Evolutionary conservation across 2,113 vertebrate genomes (phyloP).

Genomic region (Nannobrachium achirus): DNA sequence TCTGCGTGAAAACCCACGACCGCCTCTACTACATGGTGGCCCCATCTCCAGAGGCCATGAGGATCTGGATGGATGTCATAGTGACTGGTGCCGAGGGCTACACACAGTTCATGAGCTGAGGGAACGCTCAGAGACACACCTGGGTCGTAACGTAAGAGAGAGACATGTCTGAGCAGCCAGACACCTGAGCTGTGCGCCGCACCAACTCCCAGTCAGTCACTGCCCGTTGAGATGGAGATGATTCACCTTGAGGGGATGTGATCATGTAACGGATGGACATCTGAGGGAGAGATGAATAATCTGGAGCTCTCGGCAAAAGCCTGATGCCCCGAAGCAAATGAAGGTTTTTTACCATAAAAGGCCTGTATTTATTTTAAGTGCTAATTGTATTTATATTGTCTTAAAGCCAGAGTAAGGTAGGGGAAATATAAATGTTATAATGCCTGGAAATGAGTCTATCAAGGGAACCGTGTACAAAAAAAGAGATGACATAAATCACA

Average conservation of each 20-base stretch:
- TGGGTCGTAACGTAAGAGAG: conserved; percentile 17
- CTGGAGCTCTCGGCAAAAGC: conserved; percentile 20
- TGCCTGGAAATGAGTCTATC: conserved; percentile 22
- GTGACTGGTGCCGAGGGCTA: conserved; percentile 96
- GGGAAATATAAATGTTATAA: conserved; percentile 16
- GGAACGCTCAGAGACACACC: conserved; percentile 9
- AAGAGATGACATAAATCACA: conserved; percentile 9
- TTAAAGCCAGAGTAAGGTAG: conserved; percentile 8
- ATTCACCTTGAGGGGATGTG: background rate
- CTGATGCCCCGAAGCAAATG: conserved; percentile 46
- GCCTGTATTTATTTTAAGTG: conserved; percentile 32
- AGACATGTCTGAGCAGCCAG: conserved; percentile 9
- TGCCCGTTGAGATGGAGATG: background rate
- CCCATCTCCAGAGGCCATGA: conserved; percentile 94
- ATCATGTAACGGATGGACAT: conserved; percentile 13
- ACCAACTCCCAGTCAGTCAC: conserved; percentile 19
- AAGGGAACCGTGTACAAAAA: conserved; percentile 20
- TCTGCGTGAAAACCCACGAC: conserved; percentile 97
- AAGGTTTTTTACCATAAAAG: conserved; percentile 35
- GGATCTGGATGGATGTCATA: conserved; percentile 88
- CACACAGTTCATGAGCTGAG: conserved; percentile 95
- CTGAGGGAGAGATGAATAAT: conserved; percentile 24
- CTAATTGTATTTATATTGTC: conserved; percentile 30
- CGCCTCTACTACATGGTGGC: conserved; percentile 98
- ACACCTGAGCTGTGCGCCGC: conserved; percentile 22